Base-by-base conservation (phyloP, 1,140 invertebrate species). In the Procambarus clarkii region DNA sequence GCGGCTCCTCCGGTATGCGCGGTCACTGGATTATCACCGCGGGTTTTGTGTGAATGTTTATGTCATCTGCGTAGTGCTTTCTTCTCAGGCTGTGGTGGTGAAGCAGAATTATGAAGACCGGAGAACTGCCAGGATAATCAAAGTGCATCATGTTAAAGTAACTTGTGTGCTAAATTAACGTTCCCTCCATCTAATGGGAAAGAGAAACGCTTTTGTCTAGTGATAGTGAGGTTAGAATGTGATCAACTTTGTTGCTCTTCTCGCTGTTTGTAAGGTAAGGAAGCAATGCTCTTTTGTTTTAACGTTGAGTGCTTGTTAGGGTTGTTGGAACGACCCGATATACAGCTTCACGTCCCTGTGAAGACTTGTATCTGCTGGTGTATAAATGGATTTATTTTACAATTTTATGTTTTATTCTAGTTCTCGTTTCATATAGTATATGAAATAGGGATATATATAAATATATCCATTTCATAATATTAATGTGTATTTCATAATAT, bases 21-120 rank as follows among this genome's bases (percentile, higher is more conserved):
- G 69, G 4, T 34, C 7, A 54, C 13, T 8, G 50, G 13, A 2
- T 54, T 5, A 54, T 9, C 13, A 9, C 18, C 18, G 15, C 2
- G 5, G 11, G 15, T 3, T 74, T 24, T 1, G 24, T 7, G 24
- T 34, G 69, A 74, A 74, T 74, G 18, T 24, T 8, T 74, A 11
- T 74, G 2, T 74, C 69, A 74, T 34, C n/a, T 74, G 4, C 5
- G 4, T 3, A 74, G 18, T 74, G 69, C 7, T 74, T 24, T 2
- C 69, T 3, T 9, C 54, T 50, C 71, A 86, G 84, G 84, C 77
- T 44, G 84, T 69, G 84, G 84, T 76, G 84, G 84, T 76, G 84
- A 85, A 85, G 71, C 48, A 77, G 48, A 86, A 77, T 82, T 64
- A 86, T 76, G 34, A 76, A 86, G 71, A 46, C 24, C 8, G n/a